Evolutionary conservation across 2,888 invertebrate species (phyloP).

Genomic region (Euplagia quadripunctaria): DNA sequence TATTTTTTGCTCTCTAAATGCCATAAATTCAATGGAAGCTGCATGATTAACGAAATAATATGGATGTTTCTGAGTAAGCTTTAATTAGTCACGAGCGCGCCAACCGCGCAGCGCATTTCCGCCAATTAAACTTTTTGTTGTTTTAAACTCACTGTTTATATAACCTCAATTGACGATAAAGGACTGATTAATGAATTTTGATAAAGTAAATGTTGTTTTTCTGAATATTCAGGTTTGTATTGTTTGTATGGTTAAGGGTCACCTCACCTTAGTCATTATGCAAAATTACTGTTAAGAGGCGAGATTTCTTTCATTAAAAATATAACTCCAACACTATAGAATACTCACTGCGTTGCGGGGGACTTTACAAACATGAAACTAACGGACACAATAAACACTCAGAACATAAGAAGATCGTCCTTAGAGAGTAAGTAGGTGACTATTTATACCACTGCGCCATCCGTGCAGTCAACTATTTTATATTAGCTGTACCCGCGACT

Average conservation of each 20-base stretch:
- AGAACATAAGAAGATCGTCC: too few species aligned
- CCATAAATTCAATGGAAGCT: slow-evolving; percentile 25
- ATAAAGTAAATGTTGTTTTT: background rate
- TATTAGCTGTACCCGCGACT: too few species aligned
- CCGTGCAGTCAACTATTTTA: too few species aligned
- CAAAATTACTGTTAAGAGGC: background rate
- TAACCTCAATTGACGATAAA: slow-evolving; percentile 5
- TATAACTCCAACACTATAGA: background rate
- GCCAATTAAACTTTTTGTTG: slow-evolving; percentile 53
- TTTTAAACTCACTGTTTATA: slow-evolving; percentile 20
- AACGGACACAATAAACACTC: too few species aligned
- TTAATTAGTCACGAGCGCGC: slow-evolving; percentile 46
- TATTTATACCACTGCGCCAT: too few species aligned
- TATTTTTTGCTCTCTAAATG: background rate
- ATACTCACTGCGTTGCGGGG: background rate
- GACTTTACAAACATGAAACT: background rate
- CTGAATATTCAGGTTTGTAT: background rate
- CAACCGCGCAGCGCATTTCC: slow-evolving; percentile 48
- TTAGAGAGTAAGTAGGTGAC: too few species aligned
- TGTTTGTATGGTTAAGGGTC: background rate
- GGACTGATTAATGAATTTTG: background rate
- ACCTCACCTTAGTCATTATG: background rate
- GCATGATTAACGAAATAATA: slow-evolving; percentile 51
- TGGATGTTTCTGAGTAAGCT: slow-evolving; percentile 53
- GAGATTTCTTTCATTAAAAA: background rate